phyloP scores from a whole-genome alignment of 2,797 vertebrate genomes.

The Protonibea diacanthus region DNA sequence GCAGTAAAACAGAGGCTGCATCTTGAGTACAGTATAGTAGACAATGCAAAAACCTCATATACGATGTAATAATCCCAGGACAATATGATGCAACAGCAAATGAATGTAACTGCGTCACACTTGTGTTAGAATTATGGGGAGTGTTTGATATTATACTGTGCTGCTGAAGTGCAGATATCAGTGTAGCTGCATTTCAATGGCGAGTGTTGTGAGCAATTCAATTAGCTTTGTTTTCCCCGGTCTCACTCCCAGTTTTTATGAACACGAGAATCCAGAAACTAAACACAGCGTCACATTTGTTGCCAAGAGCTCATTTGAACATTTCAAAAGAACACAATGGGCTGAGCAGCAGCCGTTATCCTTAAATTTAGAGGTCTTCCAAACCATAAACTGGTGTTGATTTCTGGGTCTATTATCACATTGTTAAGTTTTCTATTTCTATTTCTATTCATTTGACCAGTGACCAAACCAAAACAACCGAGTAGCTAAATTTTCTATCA shows the following conservation, averaged over 20 bases:
- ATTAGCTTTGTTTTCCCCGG: slow-evolving; percentile 28
- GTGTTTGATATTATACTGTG: slow-evolving; percentile 1
- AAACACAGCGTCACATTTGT: slow-evolving; percentile 8
- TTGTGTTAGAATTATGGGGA: background rate
- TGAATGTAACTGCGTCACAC: slow-evolving; percentile 13
- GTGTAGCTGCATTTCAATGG: slow-evolving; percentile 19
- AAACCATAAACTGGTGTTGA: slow-evolving; percentile 53
- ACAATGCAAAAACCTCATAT: slow-evolving; percentile 16
- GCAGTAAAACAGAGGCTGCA: background rate
- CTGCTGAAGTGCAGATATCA: slow-evolving; percentile 3
- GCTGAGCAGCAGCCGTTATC: slow-evolving; percentile 28
- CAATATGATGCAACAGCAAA: slow-evolving; percentile 25
- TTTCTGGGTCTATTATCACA: slow-evolving; percentile 60
- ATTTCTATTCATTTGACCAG: slow-evolving; percentile 31
- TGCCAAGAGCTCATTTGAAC: slow-evolving; percentile 50
- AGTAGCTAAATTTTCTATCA: slow-evolving; percentile 7
- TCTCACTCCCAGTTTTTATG: slow-evolving; percentile 21
- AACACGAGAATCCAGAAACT: slow-evolving; percentile 35
- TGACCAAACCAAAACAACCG: slow-evolving; percentile 33
- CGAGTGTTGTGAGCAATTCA: slow-evolving; percentile 21
- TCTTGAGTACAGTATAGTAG: slow-evolving; percentile 2
- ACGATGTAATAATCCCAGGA: slow-evolving; percentile 6
- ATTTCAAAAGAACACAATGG: slow-evolving; percentile 36
- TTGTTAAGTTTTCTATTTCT: slow-evolving; percentile 51
- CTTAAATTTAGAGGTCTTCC: slow-evolving; percentile 20